Evolutionary conservation across 2,888 invertebrate species (phyloP), one percentile per base, ranked within the genome.

Genomic region (Cataglyphis altisquamis): DNA sequence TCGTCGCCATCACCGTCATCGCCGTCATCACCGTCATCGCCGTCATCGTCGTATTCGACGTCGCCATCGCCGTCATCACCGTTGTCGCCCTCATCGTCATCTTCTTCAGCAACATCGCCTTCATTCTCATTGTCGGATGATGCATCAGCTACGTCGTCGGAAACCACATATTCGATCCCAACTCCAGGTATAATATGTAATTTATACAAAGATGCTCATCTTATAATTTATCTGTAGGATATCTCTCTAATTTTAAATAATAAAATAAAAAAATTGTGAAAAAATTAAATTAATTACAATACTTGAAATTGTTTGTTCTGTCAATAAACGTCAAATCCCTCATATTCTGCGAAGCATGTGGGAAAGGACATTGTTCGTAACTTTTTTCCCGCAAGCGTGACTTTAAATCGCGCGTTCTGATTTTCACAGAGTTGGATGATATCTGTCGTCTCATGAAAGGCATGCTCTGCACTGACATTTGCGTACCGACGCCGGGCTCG

Each of bases 401-500:
- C 36, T 70, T 78, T 62, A 78, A 78, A 36, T 45, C 55, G 29
- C 25, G 41, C 25, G 18, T 74, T 77, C 83, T 82, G 67, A 80
- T 84, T 52, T 52, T 90, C 88, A 12, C 90, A 94, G 94, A 85
- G 25, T 15, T 93, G 68, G 94, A 94, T 48, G 95, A 96, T 88
- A 93, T 96, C 60, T 96, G 96, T 87, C 91, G 95, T 62, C 88
- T 95, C 57, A 95, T 96, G 93, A 94, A 95, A 92, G 95, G 95
- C n/a, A 94, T 95, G 91, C 94, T 97, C 18, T 98, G 98, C 93
- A 97, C 97, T 0, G 98, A 98, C 90, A 96, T 97, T 90, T 98
- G 98, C 92, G 96, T 97, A 36, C 97, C 98, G 1, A 96, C 96
- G 0, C 96, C 96, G 0, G 97, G 97, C 0, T 97, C 97, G 0